Evolutionary conservation across 2,888 invertebrate genomes (phyloP), one percentile per base, ranked within the genome.

Genomic region (Ophioninae sp.): DNA sequence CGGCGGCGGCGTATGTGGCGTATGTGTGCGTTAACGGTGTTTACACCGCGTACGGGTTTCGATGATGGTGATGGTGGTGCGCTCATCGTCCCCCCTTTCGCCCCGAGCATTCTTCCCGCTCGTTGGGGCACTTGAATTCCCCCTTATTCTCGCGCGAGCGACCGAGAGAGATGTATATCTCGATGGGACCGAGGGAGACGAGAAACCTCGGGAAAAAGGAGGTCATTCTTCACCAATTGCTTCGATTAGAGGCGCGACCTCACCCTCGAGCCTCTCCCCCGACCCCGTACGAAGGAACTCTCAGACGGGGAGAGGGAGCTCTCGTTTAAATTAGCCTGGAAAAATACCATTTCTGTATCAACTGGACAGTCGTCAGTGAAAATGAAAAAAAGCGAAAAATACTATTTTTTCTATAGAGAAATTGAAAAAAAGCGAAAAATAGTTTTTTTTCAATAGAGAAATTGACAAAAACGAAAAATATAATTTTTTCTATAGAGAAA

Each of bases 161-260:
- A 75, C 20, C 64, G 68, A 72, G 82, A 71, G 74, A 65, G n/a
- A n/a, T n/a, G n/a, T n/a, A n/a, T n/a, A n/a, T n/a, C n/a, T n/a
- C n/a, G n/a, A 71, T 71, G 74, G 59, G 65, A 63, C 71, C 56
- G 68, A 61, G 67, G 51, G 68, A 65, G 58, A 71, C 17, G 69
- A 81, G 76, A 71, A 77, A 83, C 80, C 64, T 68, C 77, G 69
- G 86, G 72, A n/a, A 79, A 84, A 65, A 84, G 84, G 84, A 84
- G 84, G 84, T 84, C 81, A 84, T 81, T 84, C 81, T 84, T 79
- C 72, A 84, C 76, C 81, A 81, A 81, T 84, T 84, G 81, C 81
- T 79, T 79, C 79, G 81, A 76, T 84, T 81, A 84, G 83, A 81
- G 63, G 71, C 75, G 81, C 75, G 81, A 76, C 72, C 84, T 81